Percentiles rank a stretch among this genome's conserved stretches.
phyloP scores from a whole-genome alignment of 2,888 invertebrate species.

The Ethmia dodecea region DNA sequence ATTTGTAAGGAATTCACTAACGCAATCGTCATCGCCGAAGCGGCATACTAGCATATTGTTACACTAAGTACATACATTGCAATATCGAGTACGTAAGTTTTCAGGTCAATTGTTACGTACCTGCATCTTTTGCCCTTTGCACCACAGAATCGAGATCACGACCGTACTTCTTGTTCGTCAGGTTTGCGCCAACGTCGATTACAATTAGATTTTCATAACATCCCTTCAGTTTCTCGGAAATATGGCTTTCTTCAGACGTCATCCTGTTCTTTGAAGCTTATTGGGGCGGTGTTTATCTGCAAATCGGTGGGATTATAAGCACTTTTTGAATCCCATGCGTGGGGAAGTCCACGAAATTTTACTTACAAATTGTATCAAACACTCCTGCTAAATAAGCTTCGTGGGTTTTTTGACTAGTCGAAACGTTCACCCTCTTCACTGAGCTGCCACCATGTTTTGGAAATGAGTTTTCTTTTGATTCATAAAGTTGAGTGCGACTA shows the following conservation, averaged over 20 bases:
- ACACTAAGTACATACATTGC: too few relatives aligned
- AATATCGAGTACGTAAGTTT: too few relatives aligned
- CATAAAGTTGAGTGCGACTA: too few relatives aligned
- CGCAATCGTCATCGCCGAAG: constrained; percentile 6
- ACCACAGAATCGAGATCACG: constrained; percentile 95
- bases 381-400: constrained; percentile 73
- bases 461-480: neutral
- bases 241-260: constrained; percentile 73
- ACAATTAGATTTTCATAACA: constrained; percentile 95
- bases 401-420: constrained; percentile 51
- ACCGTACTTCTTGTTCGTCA: constrained; percentile 95
- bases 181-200: constrained; percentile 94
- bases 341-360: neutral
- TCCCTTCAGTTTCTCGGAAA: constrained; percentile 81
- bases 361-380: constrained; percentile 75
- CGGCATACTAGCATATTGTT: too few relatives aligned
- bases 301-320: constrained; percentile 17
- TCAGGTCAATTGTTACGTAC: constrained; percentile 76
- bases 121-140: constrained; percentile 94
- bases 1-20: constrained; percentile 10
- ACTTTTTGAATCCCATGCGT: neutral
- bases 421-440: constrained; percentile 62
- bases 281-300: constrained; percentile 68
- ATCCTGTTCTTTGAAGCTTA: constrained; percentile 70
- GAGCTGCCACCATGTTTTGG: constrained; percentile 73